Conservation (phyloP, 2,888 invertebrate genomes). For the Tiphia femorata region DNA sequence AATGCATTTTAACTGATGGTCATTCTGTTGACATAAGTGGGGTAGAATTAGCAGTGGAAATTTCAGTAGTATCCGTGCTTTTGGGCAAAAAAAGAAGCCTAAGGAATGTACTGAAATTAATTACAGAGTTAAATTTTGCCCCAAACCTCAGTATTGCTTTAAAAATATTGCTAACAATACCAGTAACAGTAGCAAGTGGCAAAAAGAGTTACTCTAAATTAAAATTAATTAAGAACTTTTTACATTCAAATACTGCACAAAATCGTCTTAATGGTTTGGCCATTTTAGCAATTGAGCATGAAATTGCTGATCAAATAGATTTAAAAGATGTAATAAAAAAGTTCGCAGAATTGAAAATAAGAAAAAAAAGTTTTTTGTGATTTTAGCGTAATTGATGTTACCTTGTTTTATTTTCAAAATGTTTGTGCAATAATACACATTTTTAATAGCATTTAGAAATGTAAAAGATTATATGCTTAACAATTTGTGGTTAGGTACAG, state of each 20-base stretch:
- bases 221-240: background rate
- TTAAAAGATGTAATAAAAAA: too few relatives aligned
- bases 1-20: slow-evolving; percentile 11
- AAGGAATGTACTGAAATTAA: background rate
- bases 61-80: background rate
- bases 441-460: too few relatives aligned
- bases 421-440: background rate
- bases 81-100: background rate
- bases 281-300: too few relatives aligned
- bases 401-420: background rate
- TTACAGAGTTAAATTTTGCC: background rate
- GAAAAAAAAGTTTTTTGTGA: background rate
- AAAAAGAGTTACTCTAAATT: background rate
- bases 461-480: too few relatives aligned
- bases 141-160: background rate
- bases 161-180: background rate
- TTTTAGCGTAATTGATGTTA: background rate
- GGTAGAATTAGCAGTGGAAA: background rate
- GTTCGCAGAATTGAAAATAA: background rate
- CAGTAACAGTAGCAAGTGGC: background rate
- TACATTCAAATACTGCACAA: too few relatives aligned
- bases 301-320: too few relatives aligned
- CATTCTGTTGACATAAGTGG: background rate
- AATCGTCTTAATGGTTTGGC: background rate
- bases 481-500: too few relatives aligned